Conservation (phyloP, 1,140 invertebrate genomes). For the Bombus vancouverensis region DNA sequence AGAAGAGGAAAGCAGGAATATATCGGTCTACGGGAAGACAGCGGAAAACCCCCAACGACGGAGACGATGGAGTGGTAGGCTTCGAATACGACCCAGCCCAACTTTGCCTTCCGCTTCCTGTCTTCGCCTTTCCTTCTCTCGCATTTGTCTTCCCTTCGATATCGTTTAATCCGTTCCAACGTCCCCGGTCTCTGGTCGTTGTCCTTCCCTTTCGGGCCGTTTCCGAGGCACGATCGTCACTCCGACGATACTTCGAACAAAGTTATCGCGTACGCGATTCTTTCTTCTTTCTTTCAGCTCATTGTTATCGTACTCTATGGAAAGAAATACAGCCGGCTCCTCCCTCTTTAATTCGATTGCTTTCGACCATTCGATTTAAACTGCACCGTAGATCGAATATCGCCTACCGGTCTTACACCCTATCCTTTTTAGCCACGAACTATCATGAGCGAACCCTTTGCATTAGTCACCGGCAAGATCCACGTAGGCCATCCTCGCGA, state of each 20-base stretch:
- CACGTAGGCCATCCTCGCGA: background rate
- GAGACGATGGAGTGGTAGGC: constrained; percentile 54
- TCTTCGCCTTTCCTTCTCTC: background rate
- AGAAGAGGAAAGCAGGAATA: constrained; percentile 10
- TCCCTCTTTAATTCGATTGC: background rate
- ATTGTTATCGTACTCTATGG: background rate
- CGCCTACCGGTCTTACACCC: background rate
- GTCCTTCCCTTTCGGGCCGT: background rate
- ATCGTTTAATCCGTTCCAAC: background rate
- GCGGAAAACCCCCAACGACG: constrained; percentile 27
- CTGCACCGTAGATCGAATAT: too few relatives aligned
- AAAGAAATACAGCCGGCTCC: too few relatives aligned
- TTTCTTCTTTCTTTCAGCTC: too few relatives aligned
- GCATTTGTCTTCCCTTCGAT: background rate
- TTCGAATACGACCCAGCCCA: constrained; percentile 21
- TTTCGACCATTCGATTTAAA: background rate
- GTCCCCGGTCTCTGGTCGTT: background rate
- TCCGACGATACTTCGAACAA: background rate
- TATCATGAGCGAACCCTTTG: background rate
- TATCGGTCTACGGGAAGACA: constrained; percentile 5
- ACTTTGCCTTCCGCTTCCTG: background rate
- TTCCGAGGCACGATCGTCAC: background rate
- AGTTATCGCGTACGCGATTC: background rate
- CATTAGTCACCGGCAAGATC: background rate
- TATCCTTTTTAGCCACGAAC: background rate